These are phyloP conservation scores for Drosophila demipolita DNA, from an alignment of 2,888 invertebrate genomes.

Conservation along the genomic window DNA sequence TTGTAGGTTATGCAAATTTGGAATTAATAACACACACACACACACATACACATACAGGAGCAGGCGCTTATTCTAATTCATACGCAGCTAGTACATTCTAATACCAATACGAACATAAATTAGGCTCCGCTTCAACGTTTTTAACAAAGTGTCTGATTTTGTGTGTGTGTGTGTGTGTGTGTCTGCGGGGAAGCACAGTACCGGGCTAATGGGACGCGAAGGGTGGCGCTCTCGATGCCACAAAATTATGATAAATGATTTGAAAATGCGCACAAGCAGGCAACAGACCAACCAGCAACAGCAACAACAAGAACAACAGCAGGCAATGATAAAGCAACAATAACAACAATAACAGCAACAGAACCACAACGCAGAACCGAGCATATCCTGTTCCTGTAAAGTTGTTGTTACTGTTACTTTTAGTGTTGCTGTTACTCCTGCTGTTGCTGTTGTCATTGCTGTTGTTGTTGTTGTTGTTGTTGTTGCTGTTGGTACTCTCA, in stretches of 20 bases:
- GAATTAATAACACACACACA: constrained; percentile 74
- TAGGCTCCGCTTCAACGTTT: constrained; percentile 76
- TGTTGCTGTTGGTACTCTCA: constrained; percentile 37
- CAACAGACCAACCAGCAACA: constrained; percentile 55
- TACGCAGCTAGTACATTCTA: constrained; percentile 38
- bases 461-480: constrained; percentile 28
- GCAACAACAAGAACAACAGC: constrained; percentile 20
- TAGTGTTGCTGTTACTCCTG: constrained; percentile 29
- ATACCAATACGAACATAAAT: constrained; percentile 78
- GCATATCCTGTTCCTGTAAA: constrained; percentile 77
- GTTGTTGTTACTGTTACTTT: constrained; percentile 19
- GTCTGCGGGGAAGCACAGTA: constrained; percentile 11
- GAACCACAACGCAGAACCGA: constrained; percentile 78
- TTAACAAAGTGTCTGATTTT: constrained; percentile 62
- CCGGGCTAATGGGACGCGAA: constrained; percentile 14
- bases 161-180: not conserved
- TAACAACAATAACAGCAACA: constrained; percentile 32
- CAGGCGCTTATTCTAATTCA: constrained; percentile 2
- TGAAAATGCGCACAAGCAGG: constrained; percentile 79
- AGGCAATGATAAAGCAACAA: not conserved
- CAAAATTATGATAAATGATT: constrained; percentile 80
- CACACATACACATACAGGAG: constrained; percentile 19
- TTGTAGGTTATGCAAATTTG: constrained; percentile 79
- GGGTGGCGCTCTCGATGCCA: constrained; percentile 65
- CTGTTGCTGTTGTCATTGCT: constrained; percentile 32